Evolutionary conservation across 2,888 invertebrate species (phyloP).

Genomic region (Globia sparganii): DNA sequence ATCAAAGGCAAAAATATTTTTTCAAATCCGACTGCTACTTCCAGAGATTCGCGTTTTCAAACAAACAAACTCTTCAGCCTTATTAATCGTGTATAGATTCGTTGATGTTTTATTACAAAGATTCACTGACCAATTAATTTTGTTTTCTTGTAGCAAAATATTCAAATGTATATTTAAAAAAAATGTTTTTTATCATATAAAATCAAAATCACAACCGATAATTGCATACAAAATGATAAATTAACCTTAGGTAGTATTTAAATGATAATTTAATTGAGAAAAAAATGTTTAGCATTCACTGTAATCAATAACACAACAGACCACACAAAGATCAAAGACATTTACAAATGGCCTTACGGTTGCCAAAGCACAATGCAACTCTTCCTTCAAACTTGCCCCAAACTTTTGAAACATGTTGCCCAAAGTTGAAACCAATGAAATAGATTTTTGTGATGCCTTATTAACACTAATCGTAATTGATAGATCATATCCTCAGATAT

Average conservation of each 20-base stretch:
- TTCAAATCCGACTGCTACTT: no score
- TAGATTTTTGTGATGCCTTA: not conserved
- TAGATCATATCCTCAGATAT: not conserved
- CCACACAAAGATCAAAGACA: not conserved
- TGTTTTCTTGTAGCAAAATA: conserved; percentile 4
- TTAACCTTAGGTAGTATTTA: not conserved
- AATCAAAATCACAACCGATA: not conserved
- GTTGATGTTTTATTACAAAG: not conserved
- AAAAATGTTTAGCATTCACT: not conserved
- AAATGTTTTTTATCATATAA: not conserved
- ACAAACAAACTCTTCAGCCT: no score
- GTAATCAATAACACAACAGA: not conserved
- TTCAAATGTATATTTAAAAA: not conserved
- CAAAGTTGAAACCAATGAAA: not conserved
- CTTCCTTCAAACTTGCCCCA: not conserved
- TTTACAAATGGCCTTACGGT: not conserved
- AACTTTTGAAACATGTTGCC: not conserved
- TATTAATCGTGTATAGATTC: not conserved
- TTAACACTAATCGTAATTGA: not conserved
- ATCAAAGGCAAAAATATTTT: no score
- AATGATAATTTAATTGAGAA: not conserved
- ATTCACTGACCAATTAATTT: not conserved
- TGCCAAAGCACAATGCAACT: not conserved
- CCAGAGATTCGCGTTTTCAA: no score
- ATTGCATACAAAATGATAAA: conserved; percentile 3